Evolutionary conservation across 2,113 vertebrate genomes (phyloP).

Genomic region (Ia io): DNA sequence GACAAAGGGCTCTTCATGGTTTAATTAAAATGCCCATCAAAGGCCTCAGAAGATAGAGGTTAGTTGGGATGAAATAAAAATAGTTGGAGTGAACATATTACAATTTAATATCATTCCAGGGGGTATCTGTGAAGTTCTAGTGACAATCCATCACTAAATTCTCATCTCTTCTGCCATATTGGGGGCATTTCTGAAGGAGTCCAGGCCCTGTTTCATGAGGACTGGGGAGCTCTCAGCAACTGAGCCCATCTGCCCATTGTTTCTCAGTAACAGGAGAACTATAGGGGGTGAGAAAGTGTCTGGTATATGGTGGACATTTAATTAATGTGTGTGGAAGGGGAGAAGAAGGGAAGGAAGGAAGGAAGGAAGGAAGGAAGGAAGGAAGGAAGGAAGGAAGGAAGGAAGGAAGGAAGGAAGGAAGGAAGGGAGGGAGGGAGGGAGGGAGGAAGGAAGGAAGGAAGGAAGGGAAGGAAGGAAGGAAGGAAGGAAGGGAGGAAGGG

Average conservation of each 20-base stretch:
- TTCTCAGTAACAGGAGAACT: background rate
- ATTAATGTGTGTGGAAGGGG: no score
- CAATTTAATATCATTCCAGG: conserved; percentile 46
- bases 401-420: background rate
- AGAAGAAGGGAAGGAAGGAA: no score
- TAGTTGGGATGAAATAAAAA: conserved; percentile 53
- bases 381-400: no score
- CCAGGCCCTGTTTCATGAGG: background rate
- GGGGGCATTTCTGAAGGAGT: conserved; percentile 4
- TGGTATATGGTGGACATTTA: background rate
- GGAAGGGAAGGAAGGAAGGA: background rate
- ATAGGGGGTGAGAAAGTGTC: background rate
- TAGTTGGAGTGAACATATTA: conserved; percentile 43
- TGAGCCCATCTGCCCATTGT: background rate
- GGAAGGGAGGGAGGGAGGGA: background rate
- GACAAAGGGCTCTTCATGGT: conserved; percentile 65
- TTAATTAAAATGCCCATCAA: conserved; percentile 74
- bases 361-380: no score
- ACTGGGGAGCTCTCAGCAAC: background rate
- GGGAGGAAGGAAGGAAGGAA: background rate
- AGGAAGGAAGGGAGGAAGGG: rapidly evolving
- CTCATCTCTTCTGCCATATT: background rate
- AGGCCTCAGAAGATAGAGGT: conserved; percentile 11
- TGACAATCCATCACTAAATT: conserved; percentile 36
- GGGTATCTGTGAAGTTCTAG: conserved; percentile 20